Conservation (phyloP, 2,888 invertebrate genomes). For the Meliscaeva auricollis region DNA sequence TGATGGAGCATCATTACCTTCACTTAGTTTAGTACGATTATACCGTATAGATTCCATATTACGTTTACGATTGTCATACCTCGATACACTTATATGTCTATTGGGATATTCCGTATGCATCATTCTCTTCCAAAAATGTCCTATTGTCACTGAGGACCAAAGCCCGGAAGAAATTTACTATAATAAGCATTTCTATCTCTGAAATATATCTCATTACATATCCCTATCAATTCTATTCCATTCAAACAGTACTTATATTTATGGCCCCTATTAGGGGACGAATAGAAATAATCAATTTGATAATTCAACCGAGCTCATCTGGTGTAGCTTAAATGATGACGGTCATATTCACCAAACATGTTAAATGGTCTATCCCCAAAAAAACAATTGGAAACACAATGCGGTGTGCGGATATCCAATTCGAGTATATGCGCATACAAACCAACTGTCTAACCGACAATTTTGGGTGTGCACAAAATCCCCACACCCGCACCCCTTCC, state of each 20-base stretch:
- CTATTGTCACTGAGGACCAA: too few relatives aligned
- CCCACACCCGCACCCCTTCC: not conserved
- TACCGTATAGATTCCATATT: too few relatives aligned
- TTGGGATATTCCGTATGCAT: too few relatives aligned
- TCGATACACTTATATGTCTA: too few relatives aligned
- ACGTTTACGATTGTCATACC: too few relatives aligned
- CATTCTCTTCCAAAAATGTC: too few relatives aligned
- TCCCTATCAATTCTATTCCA: not conserved
- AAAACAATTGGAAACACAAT: slow-evolving; percentile 42
- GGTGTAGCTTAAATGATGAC: not conserved
- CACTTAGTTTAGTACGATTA: too few relatives aligned
- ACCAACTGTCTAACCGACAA: slow-evolving; percentile 21
- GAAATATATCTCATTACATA: too few relatives aligned
- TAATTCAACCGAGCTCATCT: slow-evolving; percentile 4
- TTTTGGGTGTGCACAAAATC: too few relatives aligned
- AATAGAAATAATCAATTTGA: slow-evolving; percentile 42
- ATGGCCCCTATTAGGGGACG: slow-evolving; percentile 1
- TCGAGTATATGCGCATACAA: not conserved
- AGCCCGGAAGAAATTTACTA: too few relatives aligned
- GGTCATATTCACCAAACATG: slow-evolving; percentile 35
- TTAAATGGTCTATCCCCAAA: slow-evolving; percentile 35
- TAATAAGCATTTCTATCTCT: too few relatives aligned
- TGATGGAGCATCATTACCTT: too few relatives aligned
- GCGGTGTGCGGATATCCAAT: slow-evolving; percentile 4
- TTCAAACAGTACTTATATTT: not conserved